Evolutionary conservation across 2,797 vertebrate species (phyloP).

Genomic region (Galaxias olidus): DNA sequence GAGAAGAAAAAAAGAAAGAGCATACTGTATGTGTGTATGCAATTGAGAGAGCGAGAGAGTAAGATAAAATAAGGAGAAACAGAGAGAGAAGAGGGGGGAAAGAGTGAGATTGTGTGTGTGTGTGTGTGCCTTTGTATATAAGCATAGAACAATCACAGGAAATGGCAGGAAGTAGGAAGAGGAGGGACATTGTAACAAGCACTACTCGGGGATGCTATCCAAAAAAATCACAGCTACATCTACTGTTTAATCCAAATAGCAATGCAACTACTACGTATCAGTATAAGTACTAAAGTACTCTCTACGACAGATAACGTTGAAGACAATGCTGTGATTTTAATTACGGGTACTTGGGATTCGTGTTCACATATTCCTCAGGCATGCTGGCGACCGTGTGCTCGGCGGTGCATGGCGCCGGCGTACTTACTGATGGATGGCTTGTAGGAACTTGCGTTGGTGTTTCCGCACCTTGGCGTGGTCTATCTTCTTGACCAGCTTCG

Average conservation of each 20-base stretch:
- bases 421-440: constrained; percentile 99
- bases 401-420: not conserved
- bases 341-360: no score
- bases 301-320: constrained; percentile 23
- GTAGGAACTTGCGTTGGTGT: constrained; percentile 99
- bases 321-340: constrained; percentile 9
- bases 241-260: constrained; percentile 13
- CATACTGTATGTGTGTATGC: no score
- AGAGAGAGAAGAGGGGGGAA: not conserved
- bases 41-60: not conserved
- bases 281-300: constrained; percentile 12
- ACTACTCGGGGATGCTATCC: constrained; percentile 5
- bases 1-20: not conserved
- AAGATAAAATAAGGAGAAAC: not conserved
- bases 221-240: constrained; percentile 30
- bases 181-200: constrained; percentile 30
- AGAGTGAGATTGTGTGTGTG: constrained; percentile 12
- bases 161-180: constrained; percentile 13
- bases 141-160: constrained; percentile 42
- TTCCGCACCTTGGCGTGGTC: constrained; percentile 95
- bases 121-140: constrained; percentile 29
- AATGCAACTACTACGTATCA: constrained; percentile 18
- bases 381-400: no score
- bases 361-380: constrained; percentile 3
- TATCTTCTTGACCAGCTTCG: constrained; percentile 93